Base-by-base conservation (phyloP, 2,888 invertebrate genomes). In the Agrilus mali region DNA sequence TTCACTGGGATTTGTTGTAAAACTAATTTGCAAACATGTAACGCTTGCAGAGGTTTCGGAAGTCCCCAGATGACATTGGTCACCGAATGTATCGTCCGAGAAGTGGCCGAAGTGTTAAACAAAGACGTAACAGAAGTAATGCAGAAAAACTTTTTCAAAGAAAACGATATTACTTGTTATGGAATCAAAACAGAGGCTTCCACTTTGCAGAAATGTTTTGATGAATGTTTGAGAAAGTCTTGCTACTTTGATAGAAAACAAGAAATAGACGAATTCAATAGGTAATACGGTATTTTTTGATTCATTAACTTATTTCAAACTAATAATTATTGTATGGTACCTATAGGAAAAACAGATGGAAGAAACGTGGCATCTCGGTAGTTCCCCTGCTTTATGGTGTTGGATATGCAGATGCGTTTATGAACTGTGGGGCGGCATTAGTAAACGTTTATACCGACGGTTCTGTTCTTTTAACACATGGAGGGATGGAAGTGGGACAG, bases 401-500 rank as follows among this genome's bases (percentile, higher is more conserved):
- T 46, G 80, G 86, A 0, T 92, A 88, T 58, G 83, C 84, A 0
- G 76, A 77, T 8, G 67, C 75, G 47, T 77, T 82, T 56, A 63
- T 92, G 20, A 89, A 90, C 62, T 92, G 93, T 71, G 82, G 80
- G 2, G 93, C 90, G 6, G 92, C 94, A 1, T 68, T 96, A 42
- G 75, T 96, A 2, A 77, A 88, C 36, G 74, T 93, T 13, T 93
- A 95, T 60, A 72, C 72, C 0, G 88, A 89, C 64, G 94, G 93
- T 1, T 89, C 93, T 0, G 88, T 96, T 3, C 70, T 95, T 10
- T 56, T 96, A 15, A 79, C 84, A 1, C 93, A 92, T 60, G 92
- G 90, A 27, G 95, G 94, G n/a, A 84, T 86, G 8, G 96, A 96
- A 73, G 95, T 96, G 85, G 96, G 96, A 0, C 96, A 96, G 69